A percentile compares a stretch with the other conserved stretches of the same genome.
Evolutionary conservation across 2,113 vertebrate species (phyloP).

Genomic region (Chloroceryle aenea): DNA sequence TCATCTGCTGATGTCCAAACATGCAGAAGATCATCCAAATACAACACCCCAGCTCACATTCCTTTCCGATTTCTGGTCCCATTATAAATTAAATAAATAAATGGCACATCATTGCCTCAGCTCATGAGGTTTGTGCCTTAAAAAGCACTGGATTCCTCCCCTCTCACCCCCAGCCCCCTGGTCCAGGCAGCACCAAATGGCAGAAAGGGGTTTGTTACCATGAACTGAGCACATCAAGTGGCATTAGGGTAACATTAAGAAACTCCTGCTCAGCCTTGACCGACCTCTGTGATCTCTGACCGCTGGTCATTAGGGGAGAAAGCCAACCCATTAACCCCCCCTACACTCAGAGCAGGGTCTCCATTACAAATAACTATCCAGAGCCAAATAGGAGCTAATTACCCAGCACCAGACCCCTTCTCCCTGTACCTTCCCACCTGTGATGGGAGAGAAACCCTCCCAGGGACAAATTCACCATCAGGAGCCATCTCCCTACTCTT

Average conservation of each 20-base stretch:
- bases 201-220: background rate
- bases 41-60: background rate
- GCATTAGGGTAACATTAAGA: background rate
- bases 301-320: background rate
- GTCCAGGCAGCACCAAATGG: background rate
- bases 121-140: background rate
- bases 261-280: background rate
- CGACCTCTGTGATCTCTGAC: background rate
- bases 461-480: background rate
- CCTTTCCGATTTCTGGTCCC: background rate
- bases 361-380: background rate
- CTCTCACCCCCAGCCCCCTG: background rate
- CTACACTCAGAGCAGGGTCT: background rate
- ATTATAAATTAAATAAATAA: accelerated
- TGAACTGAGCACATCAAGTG: background rate
- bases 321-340: background rate
- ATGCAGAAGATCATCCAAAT: background rate
- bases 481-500: accelerated
- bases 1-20: background rate
- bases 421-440: background rate
- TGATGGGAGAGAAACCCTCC: background rate
- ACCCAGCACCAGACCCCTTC: background rate
- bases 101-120: background rate
- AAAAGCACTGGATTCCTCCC: background rate
- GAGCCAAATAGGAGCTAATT: background rate